phyloP scores from a whole-genome alignment of 1,140 invertebrate species.

The Harpegnathos saltator region DNA sequence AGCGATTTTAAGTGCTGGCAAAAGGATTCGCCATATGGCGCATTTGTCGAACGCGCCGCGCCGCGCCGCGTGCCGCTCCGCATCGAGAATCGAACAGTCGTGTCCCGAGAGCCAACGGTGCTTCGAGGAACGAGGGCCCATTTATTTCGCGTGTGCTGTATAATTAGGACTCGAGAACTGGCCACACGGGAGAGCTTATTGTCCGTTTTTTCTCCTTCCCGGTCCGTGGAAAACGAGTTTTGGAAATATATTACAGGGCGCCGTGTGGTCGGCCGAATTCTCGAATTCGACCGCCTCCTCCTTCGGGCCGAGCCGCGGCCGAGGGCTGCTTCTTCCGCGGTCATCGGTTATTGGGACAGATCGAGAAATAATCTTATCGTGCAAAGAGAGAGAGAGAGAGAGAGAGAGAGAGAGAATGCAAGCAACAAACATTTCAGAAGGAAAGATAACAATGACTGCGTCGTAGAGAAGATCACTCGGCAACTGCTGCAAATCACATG shows the following conservation, averaged over 20 bases:
- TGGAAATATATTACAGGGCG: slow-evolving; percentile 70
- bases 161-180: slow-evolving; percentile 78
- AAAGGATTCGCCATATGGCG: slow-evolving; percentile 83
- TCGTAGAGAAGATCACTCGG: no score
- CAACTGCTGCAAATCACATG: no score
- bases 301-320: slow-evolving; percentile 18
- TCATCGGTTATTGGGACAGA: background rate
- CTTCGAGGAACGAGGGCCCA: slow-evolving; percentile 75
- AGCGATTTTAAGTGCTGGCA: slow-evolving; percentile 72
- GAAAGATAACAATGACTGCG: no score
- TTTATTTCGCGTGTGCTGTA: slow-evolving; percentile 82
- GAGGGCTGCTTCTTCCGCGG: slow-evolving; percentile 65
- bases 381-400: background rate
- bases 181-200: slow-evolving; percentile 66
- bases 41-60: slow-evolving; percentile 53
- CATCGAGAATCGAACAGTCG: slow-evolving; percentile 59
- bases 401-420: background rate
- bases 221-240: slow-evolving; percentile 73
- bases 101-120: slow-evolving; percentile 70
- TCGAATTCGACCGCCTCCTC: background rate
- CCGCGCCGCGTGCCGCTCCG: slow-evolving; percentile 4
- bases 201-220: slow-evolving; percentile 52
- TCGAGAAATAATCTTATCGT: background rate
- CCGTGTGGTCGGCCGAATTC: slow-evolving; percentile 60
- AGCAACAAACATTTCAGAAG: no score